Base-by-base conservation (phyloP, 2,113 vertebrate species). In the Tyto alba region DNA sequence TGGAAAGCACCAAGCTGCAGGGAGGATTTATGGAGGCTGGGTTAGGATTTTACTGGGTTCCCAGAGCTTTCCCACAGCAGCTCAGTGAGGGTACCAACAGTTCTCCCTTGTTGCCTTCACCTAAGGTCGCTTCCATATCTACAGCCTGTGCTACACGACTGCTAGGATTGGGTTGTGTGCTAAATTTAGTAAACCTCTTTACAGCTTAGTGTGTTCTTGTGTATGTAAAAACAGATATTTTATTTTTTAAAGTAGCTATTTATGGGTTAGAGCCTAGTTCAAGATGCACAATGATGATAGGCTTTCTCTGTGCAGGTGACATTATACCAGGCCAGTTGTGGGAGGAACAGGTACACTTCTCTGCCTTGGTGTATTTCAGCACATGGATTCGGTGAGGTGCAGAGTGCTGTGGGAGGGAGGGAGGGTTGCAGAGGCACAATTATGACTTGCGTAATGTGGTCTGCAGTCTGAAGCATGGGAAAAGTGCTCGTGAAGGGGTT, bases 171-270 rank as follows among this genome's bases (percentile, higher is more conserved):
- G 68, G 62, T 97, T 95, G 60, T 76, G 0, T 56, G 91, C 94
- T 96, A 95, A 91, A 92, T 91, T 95, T 96, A 97, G 95, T 84
- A 95, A 85, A 75, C 60, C 55, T 56, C 81, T 84, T 95, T 50
- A 47, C 67, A 91, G 94, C 95, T 92, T 87, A 62, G 56, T 16
- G 19, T 30, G 34, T 2, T 9, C 7, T 5, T 71, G 34, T 82
- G 36, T 48, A 4, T 75, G 60, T 63, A 29, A 90, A 94, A 78
- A 5, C 71, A 76, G 43, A 40, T 47, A 11, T 47, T 41, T n/a
- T 17, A n/a, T 53, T 34, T 40, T 40, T 26, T 13, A 9, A 63
- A 88, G 72, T 57, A 64, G 30, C 40, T 84, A 94, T 90, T 38
- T 34, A 23, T n/a, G 36, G 9, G 16, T 62, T 48, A 41, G 26